Base-by-base conservation (phyloP, 2,797 vertebrate genomes). In the Typhlichthys eigenmanni region DNA sequence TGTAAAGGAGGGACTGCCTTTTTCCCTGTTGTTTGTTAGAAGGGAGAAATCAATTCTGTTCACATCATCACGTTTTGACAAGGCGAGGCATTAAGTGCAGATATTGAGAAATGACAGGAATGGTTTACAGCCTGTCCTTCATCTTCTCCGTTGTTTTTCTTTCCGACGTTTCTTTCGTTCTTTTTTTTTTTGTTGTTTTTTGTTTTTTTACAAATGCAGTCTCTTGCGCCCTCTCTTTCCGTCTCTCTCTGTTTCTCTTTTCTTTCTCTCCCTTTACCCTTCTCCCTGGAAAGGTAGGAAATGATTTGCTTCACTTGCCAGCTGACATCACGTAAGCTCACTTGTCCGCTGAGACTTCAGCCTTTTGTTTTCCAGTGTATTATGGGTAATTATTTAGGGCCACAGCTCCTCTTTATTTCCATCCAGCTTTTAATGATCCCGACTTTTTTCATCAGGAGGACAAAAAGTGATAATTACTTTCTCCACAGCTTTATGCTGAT, bases 1-100 rank as follows among this genome's bases (percentile, higher is more conserved):
- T 89, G 87, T 85, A 88, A 89, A 89, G 86, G 73, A 89, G 86
- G 88, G 89, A 89, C 88, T 85, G 81, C 79, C 86, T 89, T 88
- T 88, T 87, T 43, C 38, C 38, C 38, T 89, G 82, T 87, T 89
- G 86, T 90, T 89, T 89, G 87, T 86, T 86, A 80, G 83, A 77
- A 34, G 24, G 84, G 50, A 82, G 80, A 76, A 84, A 88, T 89
- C 82, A 88, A 88, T 86, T 87, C 82, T 88, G 75, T 87, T 85
- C 82, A 89, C 84, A 91, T 90, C 87, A 88, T 87, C 81, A 86
- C 86, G 73, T 86, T 89, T 85, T 89, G 87, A 89, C 86, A 87
- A 88, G 89, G 80, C 83, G 82, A 85, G 81, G 86, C 87, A 87
- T 89, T 84, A 85, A 86, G 86, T 88, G 85, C 76, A 85, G 84